Base-by-base conservation (phyloP, 2,113 vertebrate species). In the Hystrix cristata region DNA sequence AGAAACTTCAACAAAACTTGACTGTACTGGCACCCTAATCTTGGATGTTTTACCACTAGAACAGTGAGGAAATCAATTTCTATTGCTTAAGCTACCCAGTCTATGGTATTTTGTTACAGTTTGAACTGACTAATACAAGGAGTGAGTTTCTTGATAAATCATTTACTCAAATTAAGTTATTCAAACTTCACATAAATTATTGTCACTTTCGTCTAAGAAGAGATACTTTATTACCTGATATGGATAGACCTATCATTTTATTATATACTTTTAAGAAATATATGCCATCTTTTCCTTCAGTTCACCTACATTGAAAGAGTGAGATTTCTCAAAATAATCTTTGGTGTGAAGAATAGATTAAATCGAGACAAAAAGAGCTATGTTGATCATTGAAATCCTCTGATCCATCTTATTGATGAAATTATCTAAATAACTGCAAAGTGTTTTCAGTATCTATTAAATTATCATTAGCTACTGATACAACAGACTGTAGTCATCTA, bases 341-440 rank as follows among this genome's bases (percentile, higher is more conserved):
- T 93, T 82, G 43, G 16, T 27, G 74, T 84, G 65, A 85, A 91
- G 38, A 95, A 60, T 84, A 48, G 87, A n/a, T 78, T 83, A 95
- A 31, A 80, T 80, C 74, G 23, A 67, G 38, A 78, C 27, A 79
- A 29, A 86, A 29, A 93, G 60, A 89, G 29, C 64, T 87, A 51
- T 59, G 31, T 64, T 78, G 27, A 64, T 83, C 55, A 91, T 11
- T 43, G 34, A 87, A 34, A 6, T 79, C 87, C 48, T 76, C 43
- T 82, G 14, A 60, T n/a, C n/a, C 29, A 57, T 48, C 2, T 93
- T 57, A 87, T 48, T 71, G 86, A 87, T 64, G 15, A 80, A 60
- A 38, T 60, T 55, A 74, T 84, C 23, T 80, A 65, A 85, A 38
- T 67, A 95, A 13, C 12, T 72, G 43, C 67, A 57, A 18, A 25